Conservation (phyloP, 2,113 vertebrate genomes). For the Eulacestoma nigropectus region DNA sequence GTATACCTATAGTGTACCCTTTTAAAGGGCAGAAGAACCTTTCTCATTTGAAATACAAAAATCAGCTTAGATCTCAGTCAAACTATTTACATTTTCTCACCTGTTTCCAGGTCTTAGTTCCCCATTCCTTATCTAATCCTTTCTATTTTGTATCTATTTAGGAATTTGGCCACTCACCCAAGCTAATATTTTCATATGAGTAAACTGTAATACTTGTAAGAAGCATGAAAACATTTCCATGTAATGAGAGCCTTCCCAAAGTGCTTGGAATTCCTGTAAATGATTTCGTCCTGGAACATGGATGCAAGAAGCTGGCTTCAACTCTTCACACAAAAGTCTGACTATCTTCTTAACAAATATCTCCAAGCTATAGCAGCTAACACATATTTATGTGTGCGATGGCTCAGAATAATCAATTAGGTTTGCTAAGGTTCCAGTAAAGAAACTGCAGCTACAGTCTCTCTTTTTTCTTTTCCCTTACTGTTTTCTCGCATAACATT, state of each 20-base stretch:
- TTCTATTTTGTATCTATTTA: neutral
- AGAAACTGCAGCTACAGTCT: slow-evolving; percentile 16
- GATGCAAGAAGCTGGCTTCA: neutral
- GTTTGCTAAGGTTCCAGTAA: slow-evolving; percentile 44
- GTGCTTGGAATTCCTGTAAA: neutral
- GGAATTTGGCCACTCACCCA: neutral
- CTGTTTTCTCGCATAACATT: slow-evolving; percentile 20
- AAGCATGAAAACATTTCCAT: neutral
- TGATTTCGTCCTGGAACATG: neutral
- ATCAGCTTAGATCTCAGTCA: neutral
- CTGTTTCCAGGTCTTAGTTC: neutral
- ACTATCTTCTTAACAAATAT: slow-evolving; percentile 4
- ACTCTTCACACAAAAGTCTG: neutral
- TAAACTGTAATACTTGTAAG: neutral
- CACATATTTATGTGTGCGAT: slow-evolving; percentile 27
- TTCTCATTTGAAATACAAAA: neutral
- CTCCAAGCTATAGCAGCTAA: slow-evolving; percentile 30
- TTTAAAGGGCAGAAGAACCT: neutral
- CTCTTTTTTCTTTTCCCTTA: neutral
- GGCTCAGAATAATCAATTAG: slow-evolving; percentile 57
- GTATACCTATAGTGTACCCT: neutral
- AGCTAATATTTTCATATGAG: neutral
- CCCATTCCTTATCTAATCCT: neutral
- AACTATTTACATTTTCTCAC: neutral
- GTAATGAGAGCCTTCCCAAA: neutral